Evolutionary conservation across 2,888 invertebrate genomes (phyloP), one percentile per base, ranked within the genome.

Genomic region (Diploptera punctata): DNA sequence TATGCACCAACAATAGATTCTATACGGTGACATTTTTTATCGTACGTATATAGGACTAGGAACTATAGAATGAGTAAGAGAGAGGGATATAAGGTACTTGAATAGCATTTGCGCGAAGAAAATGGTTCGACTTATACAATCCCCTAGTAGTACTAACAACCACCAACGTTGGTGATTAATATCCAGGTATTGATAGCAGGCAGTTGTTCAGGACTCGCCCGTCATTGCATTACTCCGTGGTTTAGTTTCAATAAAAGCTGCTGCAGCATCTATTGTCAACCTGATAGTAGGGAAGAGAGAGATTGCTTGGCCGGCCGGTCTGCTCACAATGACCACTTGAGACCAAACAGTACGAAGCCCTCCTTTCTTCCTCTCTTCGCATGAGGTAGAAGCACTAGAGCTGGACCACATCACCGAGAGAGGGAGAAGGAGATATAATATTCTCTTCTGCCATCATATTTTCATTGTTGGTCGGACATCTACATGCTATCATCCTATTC

Each of bases 1-100:
- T 71, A 72, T 73, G 74, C 71, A 72, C 68, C 74, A 74, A 74
- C 74, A 74, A 74, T 74, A 73, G 74, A 62, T 71, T 72, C 71
- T 68, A 68, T 62, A 70, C 70, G 74, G 67, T 73, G 74, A 74
- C 74, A 74, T 74, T 74, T 74, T 65, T 74, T 74, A 74, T 74
- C 72, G 68, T 73, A 49, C 62, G 24, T 47, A 44, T 47, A 65
- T 29, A 65, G 21, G 43, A 38, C 38, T 31, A 29, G 57, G 57
- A 57, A 29, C 57, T 29, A 31, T 57, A 57, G 57, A 57, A 29
- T 44, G 26, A 7, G 65, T 26, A n/a, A 65, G 24, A 7, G 16
- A 21, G 38, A 21, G 9, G 26, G 16, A 29, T 47, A 65, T 26
- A 65, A 65, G 49, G 70, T 61, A 70, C 70, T 62, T 70, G 70